Evolutionary conservation across 2,888 invertebrate genomes (phyloP), one percentile per base, ranked within the genome.

Genomic region (Epistrophe eligans): DNA sequence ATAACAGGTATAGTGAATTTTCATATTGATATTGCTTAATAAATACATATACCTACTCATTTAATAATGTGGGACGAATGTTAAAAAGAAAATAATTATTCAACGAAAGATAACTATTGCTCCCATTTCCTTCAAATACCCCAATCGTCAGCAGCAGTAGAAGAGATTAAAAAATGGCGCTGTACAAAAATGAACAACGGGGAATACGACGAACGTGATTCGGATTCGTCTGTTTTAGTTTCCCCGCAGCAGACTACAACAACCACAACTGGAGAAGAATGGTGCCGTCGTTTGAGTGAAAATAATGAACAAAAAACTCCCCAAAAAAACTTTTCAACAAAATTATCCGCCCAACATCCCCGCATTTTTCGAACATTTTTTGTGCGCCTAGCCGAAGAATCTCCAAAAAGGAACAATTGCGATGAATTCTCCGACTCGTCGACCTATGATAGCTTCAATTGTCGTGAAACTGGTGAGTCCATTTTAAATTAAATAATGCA

Each of bases 371-470:
- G 48, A 64, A 64, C 79, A 66, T 73, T 52, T 72, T 77, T 55
- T 19, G 77, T 87, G 15, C 74, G 85, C n/a, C 58, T 89, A 9
- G 89, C 89, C 2, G 84, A 89, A 40, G 88, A 88, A 76, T 89
- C 89, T 62, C 89, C 89, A 6, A 87, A 82, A 76, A 76, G 83
- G 52, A 79, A 77, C 60, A 79, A 77, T 57, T 66, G 19, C 48
- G 80, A 84, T 70, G 89, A 89, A 58, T 83, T 45, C 74, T 89
- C 85, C 4, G 85, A 87, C 57, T 83, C 85, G n/a, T 87, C 82
- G 13, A 89, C 89, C n/a, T 90, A 90, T 79, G 89, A 89, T 73
- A 89, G 89, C 64, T 88, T 89, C 48, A 89, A 90, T 85, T 89
- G 82, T 24, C 79, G 82, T 50, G 90, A 90, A 89, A 90, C 90